Conservation (phyloP, 2,797 vertebrate species). For the Acipenser oxyrinchus region DNA sequence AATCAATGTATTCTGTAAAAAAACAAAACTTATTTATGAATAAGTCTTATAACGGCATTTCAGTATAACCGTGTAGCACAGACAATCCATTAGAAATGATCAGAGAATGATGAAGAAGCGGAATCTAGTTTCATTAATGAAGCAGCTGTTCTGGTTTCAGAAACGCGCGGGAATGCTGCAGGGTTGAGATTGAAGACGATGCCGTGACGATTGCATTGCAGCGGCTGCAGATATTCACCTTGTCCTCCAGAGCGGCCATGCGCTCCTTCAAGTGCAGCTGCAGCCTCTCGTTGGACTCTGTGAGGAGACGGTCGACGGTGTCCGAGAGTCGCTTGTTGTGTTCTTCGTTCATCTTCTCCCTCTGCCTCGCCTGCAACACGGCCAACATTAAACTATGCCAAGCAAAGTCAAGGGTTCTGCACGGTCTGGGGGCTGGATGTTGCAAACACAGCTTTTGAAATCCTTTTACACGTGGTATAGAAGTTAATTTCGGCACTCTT, state of each 20-base stretch:
- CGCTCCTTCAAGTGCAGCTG: slow-evolving; percentile 92
- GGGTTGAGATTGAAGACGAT: too few relatives aligned
- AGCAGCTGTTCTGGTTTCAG: too few relatives aligned
- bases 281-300: slow-evolving; percentile 85
- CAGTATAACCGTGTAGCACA: too few relatives aligned
- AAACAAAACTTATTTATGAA: not conserved
- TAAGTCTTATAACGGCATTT: too few relatives aligned
- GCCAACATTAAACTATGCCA: not conserved
- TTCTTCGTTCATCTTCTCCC: slow-evolving; percentile 96
- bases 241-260: slow-evolving; percentile 92
- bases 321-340: slow-evolving; percentile 90
- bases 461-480: too few relatives aligned
- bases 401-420: not conserved
- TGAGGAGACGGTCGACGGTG: slow-evolving; percentile 88
- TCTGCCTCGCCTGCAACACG: slow-evolving; percentile 71
- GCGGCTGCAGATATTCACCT: slow-evolving; percentile 50
- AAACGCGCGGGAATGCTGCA: too few relatives aligned
- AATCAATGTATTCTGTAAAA: slow-evolving; percentile 76
- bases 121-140: too few relatives aligned
- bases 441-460: too few relatives aligned
- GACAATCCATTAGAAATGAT: too few relatives aligned
- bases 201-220: too few relatives aligned
- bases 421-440: not conserved
- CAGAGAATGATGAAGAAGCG: too few relatives aligned
- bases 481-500: too few relatives aligned